Base-by-base conservation (phyloP, 2,888 invertebrate species). In the Acleris laterana region DNA sequence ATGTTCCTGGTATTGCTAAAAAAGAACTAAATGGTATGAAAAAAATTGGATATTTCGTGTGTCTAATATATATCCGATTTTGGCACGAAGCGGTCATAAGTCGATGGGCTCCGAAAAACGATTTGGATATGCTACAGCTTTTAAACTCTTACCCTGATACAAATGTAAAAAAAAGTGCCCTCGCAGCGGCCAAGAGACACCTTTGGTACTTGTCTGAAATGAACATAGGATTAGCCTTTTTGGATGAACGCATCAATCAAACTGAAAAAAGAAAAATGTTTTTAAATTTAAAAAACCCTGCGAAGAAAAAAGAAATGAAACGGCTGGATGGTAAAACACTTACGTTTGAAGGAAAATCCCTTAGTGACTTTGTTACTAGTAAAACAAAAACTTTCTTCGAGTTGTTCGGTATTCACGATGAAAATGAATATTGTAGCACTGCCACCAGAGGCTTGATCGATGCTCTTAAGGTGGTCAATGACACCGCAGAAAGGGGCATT, bases 341-440 rank as follows among this genome's bases (percentile, higher is more conserved):
- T 13, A 50, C 13, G 13, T 20, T 50, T 22, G 50, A 50, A n/a
- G 25, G 7, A 19, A 51, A 25, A 51, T 51, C 16, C 16, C 4
- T 51, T 22, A n/a, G 51, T 25, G 51, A 51, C 25, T 51, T 51
- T 51, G 51, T 51, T 25, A 51, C 51, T 19, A 51, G 16, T 16
- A 51, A 51, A 25, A 51, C 28, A 16, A 51, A 3, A 11, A 16
- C n/a, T n/a, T 44, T 44, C 44, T 44, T 44, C 16, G 44, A 44
- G 13, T n/a, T 44, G 16, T 44, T n/a, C 44, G 44, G n/a, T 44
- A 16, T 44, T 44, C 13, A 44, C 1, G 44, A 44, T 1, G 13
- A 44, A 44, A 44, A 44, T 5, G 44, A 13, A 44, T 44, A 44
- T 44, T 44, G n/a, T 44, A 44, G 44, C 44, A 44, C 44, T 16